Percentiles rank a stretch among this genome's conserved stretches.
Evolutionary conservation across 1,140 invertebrate species (phyloP).

Genomic region (Triops cancriformis): DNA sequence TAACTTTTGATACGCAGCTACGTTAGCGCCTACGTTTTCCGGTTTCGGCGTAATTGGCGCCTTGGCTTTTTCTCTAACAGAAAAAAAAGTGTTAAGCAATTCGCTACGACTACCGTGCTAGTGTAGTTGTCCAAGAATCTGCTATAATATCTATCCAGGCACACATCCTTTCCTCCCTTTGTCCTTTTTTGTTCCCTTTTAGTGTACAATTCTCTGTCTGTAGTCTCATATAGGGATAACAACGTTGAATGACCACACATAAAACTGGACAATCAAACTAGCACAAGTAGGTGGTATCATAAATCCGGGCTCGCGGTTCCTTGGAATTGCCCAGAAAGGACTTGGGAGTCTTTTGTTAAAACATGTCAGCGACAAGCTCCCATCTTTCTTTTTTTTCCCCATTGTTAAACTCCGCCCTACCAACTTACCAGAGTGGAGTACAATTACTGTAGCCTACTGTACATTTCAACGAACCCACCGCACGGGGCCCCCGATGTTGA

Average conservation of each 20-base stretch:
- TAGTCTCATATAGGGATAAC: conserved; percentile 2
- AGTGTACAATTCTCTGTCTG: neutral
- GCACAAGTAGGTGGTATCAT: neutral
- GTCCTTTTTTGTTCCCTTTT: neutral
- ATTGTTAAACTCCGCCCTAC: neutral
- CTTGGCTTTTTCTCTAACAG: neutral
- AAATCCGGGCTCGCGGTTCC: neutral
- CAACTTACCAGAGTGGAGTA: too few relatives aligned
- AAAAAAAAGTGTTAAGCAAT: neutral
- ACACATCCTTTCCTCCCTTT: neutral
- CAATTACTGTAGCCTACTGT: neutral
- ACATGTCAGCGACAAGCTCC: neutral
- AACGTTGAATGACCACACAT: neutral
- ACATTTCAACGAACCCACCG: neutral
- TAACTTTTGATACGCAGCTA: neutral
- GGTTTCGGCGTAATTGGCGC: neutral
- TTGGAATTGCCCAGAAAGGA: neutral
- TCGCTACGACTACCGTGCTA: neutral
- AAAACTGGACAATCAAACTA: neutral
- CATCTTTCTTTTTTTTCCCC: neutral
- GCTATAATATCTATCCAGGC: neutral
- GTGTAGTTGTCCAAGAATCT: neutral
- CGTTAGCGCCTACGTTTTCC: neutral
- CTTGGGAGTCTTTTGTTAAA: neutral
- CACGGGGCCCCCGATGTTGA: neutral